phyloP scores from a whole-genome alignment of 1,140 invertebrate species.

The Micrasema longulum region DNA sequence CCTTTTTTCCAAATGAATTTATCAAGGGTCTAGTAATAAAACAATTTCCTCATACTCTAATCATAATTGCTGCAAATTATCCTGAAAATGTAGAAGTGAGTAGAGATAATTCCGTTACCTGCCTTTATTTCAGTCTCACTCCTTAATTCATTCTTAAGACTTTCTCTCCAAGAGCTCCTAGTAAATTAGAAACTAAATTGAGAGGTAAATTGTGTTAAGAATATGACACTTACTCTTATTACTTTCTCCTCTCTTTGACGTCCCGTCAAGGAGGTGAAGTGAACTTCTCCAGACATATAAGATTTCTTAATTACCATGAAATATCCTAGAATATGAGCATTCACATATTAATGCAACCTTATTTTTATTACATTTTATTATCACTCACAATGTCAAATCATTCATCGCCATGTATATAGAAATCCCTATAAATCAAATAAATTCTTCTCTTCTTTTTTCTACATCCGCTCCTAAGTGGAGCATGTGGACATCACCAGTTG shows the following conservation, averaged over 20 bases:
- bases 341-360: too few relatives aligned
- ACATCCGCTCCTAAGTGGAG: too few relatives aligned
- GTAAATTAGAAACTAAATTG: constrained; percentile 42
- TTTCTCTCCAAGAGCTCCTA: constrained; percentile 10
- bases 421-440: too few relatives aligned
- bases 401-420: too few relatives aligned
- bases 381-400: too few relatives aligned
- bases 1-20: too few relatives aligned
- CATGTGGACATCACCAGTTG: too few relatives aligned
- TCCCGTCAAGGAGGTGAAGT: neutral
- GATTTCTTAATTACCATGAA: constrained; percentile 17
- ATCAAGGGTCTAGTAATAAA: neutral
- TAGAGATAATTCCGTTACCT: constrained; percentile 16
- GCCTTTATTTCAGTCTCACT: constrained; percentile 2
- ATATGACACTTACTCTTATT: constrained; percentile 40
- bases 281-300: neutral
- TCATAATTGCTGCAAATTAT: constrained; percentile 15
- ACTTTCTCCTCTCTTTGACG: constrained; percentile 24
- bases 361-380: too few relatives aligned
- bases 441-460: too few relatives aligned
- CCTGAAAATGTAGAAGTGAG: constrained; percentile 9
- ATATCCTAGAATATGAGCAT: too few relatives aligned
- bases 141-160: constrained; percentile 9
- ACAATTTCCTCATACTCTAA: constrained; percentile 10
- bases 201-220: constrained; percentile 36